Conservation (phyloP, 2,113 vertebrate genomes). For the Halichoerus grypus region DNA sequence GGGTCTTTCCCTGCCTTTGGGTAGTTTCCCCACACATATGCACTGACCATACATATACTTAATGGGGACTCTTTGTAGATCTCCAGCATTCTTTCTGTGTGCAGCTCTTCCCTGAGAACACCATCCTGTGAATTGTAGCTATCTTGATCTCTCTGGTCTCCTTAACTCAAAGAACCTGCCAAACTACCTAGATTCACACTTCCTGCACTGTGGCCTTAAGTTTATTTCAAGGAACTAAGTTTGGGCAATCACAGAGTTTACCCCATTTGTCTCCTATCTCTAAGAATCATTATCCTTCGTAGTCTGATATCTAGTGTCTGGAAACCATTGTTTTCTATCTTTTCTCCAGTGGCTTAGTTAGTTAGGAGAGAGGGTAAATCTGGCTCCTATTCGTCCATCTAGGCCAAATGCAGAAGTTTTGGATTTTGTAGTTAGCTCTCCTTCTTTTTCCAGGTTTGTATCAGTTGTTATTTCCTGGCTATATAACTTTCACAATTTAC, state of each 20-base stretch:
- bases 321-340: background rate
- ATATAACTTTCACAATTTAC: background rate
- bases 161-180: background rate
- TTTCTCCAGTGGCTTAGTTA: background rate
- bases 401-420: background rate
- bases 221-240: background rate
- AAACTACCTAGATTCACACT: background rate
- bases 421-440: background rate
- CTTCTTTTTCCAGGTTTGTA: background rate
- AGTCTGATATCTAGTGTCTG: background rate
- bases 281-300: background rate
- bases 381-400: background rate
- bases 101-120: background rate
- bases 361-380: background rate
- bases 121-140: background rate
- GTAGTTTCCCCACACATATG: background rate
- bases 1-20: background rate
- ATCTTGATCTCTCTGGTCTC: background rate
- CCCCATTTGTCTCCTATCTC: background rate
- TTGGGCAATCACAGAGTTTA: background rate
- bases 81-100: background rate
- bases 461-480: conserved; percentile 14
- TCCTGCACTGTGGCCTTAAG: background rate
- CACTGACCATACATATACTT: background rate
- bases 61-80: background rate